phyloP scores from a whole-genome alignment of 2,888 invertebrate genomes.

The Conomelus anceps region DNA sequence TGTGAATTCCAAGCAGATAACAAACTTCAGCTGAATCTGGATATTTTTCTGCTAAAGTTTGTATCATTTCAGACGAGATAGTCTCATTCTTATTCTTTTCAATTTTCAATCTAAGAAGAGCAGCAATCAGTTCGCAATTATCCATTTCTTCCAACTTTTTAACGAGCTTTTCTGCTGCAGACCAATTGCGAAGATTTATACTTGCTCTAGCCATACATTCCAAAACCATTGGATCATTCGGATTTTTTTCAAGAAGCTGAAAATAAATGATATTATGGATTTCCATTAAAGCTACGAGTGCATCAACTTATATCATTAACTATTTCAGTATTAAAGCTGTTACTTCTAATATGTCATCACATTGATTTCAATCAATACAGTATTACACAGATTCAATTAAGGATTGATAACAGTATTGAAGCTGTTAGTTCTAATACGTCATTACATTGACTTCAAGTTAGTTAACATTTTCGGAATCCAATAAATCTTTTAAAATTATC shows the following conservation, averaged over 20 bases:
- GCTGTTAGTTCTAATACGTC: no score
- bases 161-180: not conserved
- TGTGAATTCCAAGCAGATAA: conserved; percentile 53
- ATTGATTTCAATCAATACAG: no score
- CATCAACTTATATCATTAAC: no score
- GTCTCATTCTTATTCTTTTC: not conserved
- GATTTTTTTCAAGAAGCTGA: not conserved
- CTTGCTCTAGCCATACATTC: conserved; percentile 39
- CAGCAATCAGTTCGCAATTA: not conserved
- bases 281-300: no score
- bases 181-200: conserved; percentile 42
- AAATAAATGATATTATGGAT: conserved; percentile 32
- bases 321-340: no score
- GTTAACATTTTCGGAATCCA: no score
- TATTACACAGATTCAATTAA: no score
- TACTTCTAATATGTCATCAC: no score
- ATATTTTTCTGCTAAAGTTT: conserved; percentile 38
- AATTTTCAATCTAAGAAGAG: not conserved
- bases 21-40: conserved; percentile 48
- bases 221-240: conserved; percentile 11
- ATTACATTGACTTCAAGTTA: no score
- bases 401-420: no score
- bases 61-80: not conserved
- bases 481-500: no score
- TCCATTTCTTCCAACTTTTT: not conserved